A percentile compares a stretch with the other conserved stretches of the same genome.
Evolutionary conservation across 2,113 vertebrate species (phyloP).

Genomic region (Etheostoma cragini): DNA sequence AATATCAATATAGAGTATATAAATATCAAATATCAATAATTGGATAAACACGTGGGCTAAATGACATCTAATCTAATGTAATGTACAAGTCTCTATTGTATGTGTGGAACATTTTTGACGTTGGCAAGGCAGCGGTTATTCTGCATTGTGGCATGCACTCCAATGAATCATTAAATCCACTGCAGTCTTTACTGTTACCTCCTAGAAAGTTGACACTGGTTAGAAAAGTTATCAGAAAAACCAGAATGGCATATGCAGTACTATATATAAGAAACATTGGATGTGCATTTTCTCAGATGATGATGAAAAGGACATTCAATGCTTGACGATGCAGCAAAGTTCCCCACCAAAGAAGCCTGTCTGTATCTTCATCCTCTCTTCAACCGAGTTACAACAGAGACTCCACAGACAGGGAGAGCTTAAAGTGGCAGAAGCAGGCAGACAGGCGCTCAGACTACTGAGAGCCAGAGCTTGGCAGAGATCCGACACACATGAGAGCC

Average conservation of each 20-base stretch:
- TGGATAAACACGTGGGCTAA: too few species aligned
- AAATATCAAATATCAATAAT: too few species aligned
- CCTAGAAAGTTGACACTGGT: not conserved
- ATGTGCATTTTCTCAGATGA: constrained; percentile 18
- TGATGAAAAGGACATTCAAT: constrained; percentile 30
- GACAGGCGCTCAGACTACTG: constrained; percentile 45
- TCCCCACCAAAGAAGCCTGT: constrained; percentile 20
- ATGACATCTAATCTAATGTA: too few species aligned
- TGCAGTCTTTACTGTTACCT: not conserved
- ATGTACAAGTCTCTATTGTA: not conserved
- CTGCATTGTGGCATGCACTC: not conserved
- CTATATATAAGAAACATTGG: constrained; percentile 1
- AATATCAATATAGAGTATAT: too few species aligned
- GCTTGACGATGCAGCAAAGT: constrained; percentile 6
- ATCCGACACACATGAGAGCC: constrained; percentile 67
- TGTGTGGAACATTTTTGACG: not conserved
- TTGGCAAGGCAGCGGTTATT: not conserved
- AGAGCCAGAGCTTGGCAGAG: constrained; percentile 62
- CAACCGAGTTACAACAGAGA: constrained; percentile 28
- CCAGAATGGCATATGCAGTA: not conserved
- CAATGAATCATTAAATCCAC: not conserved
- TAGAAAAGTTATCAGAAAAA: not conserved
- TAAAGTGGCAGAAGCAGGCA: constrained; percentile 55
- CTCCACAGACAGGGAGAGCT: constrained; percentile 39
- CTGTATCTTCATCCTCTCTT: constrained; percentile 34